phyloP scores from a whole-genome alignment of 2,797 vertebrate species.

The Cossypha heuglini region DNA sequence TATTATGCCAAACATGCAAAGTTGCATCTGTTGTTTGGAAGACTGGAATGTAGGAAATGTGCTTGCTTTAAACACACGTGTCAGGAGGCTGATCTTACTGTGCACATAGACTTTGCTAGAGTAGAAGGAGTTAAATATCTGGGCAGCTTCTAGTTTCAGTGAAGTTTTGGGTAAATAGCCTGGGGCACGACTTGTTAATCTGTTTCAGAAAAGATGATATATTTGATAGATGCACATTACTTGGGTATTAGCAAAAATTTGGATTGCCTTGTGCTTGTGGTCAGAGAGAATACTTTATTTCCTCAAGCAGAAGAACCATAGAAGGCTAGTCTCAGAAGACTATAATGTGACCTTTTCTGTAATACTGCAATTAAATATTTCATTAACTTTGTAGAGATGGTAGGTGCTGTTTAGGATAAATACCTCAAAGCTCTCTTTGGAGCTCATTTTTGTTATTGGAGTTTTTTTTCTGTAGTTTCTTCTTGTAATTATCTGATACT shows the following conservation, averaged over 20 bases:
- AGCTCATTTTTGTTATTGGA: neutral
- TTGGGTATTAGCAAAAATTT: neutral
- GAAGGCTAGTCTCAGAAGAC: neutral
- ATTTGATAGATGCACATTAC: neutral
- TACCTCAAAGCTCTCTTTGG: neutral
- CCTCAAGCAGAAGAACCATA: neutral
- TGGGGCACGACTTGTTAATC: rapidly evolving
- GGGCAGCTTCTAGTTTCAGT: neutral
- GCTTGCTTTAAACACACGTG: neutral
- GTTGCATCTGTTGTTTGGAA: neutral
- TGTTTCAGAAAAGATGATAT: neutral
- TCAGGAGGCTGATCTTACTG: neutral
- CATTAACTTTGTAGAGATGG: neutral
- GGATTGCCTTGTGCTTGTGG: neutral
- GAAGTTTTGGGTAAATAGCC: neutral
- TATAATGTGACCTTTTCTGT: neutral
- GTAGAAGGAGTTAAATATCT: too few relatives aligned
- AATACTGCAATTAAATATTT: neutral
- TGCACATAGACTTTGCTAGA: neutral
- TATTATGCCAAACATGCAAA: neutral
- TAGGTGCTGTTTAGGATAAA: neutral
- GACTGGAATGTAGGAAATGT: neutral
- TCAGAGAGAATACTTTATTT: neutral
- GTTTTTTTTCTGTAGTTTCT: neutral
- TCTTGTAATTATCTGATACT: neutral